Conservation (phyloP, 2,113 vertebrate species). For the Eudyptes chrysolophus region DNA sequence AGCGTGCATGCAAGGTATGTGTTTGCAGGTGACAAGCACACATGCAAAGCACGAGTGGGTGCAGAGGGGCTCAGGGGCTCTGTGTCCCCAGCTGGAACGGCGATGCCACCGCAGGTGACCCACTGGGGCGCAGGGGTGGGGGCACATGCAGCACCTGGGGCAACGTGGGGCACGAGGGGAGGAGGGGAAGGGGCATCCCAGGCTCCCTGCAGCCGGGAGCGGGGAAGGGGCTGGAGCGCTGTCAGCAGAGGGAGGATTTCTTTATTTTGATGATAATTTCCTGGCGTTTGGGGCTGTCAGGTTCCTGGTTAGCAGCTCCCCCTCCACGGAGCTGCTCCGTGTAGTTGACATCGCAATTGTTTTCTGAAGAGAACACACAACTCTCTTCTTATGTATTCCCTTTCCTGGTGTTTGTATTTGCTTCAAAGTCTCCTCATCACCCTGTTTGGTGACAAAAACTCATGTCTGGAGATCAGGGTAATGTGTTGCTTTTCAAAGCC, state of each 20-base stretch:
- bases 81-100: neutral
- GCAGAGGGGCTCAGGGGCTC: neutral
- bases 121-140: accelerated
- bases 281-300: neutral
- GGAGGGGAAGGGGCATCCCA: neutral
- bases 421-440: conserved; percentile 69
- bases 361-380: conserved; percentile 63
- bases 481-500: conserved; percentile 67
- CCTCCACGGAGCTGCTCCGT: neutral
- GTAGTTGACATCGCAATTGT: conserved; percentile 51
- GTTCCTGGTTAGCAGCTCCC: conserved; percentile 23
- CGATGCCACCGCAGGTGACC: accelerated
- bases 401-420: conserved; percentile 56
- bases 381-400: conserved; percentile 67
- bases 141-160: accelerated
- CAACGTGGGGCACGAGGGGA: neutral
- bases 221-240: accelerated
- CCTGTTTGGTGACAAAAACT: conserved; percentile 71
- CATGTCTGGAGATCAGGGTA: conserved; percentile 68
- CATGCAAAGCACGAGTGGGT: neutral
- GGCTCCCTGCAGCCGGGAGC: neutral
- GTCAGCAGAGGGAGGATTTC: neutral
- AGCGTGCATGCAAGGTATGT: accelerated
- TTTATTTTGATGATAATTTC: conserved; percentile 13
- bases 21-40: neutral